These are phyloP conservation scores for Musca domestica DNA, from an alignment of 1,140 invertebrate genomes.

Conservation along the genomic window DNA sequence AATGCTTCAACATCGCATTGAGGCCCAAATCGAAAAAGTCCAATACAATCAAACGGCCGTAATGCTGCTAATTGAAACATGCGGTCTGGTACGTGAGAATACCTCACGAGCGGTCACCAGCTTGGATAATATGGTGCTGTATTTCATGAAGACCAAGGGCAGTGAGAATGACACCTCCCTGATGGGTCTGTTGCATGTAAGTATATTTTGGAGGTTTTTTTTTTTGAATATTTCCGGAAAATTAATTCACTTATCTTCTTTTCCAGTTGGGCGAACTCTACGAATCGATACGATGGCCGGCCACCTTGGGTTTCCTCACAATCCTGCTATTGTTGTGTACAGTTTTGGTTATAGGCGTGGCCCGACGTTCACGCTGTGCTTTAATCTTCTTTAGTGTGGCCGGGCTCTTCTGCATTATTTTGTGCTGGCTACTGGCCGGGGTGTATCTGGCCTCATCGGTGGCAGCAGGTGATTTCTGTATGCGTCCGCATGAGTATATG, in stretches of 20 bases:
- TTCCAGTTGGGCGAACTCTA: conserved; percentile 57
- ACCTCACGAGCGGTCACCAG: conserved; percentile 64
- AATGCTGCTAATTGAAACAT: conserved; percentile 62
- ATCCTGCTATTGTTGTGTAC: conserved; percentile 76
- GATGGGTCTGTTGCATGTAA: conserved; percentile 61
- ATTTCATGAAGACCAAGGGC: conserved; percentile 65
- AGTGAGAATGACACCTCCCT: conserved; percentile 69
- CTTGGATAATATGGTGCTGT: conserved; percentile 59
- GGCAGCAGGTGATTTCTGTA: conserved; percentile 70
- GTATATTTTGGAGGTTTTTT: conserved; percentile 24
- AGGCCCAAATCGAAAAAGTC: conserved; percentile 70
- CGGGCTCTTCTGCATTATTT: conserved; percentile 76
- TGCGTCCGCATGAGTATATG: conserved; percentile 63
- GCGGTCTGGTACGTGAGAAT: conserved; percentile 68
- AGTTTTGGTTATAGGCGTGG: conserved; percentile 77
- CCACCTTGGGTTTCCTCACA: conserved; percentile 75
- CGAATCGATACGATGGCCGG: conserved; percentile 71
- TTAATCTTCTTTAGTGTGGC: conserved; percentile 77
- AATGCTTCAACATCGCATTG: conserved; percentile 59
- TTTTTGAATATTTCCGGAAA: conserved; percentile 8
- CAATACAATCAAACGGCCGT: conserved; percentile 73
- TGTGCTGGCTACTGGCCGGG: conserved; percentile 76
- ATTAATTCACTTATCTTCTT: conserved; percentile 5
- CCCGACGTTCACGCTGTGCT: conserved; percentile 76
- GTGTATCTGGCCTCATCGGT: conserved; percentile 71